Percentiles rank a stretch among this genome's conserved stretches.
phyloP scores from a whole-genome alignment of 2,888 invertebrate species.

The Standfussiana lucernea region DNA sequence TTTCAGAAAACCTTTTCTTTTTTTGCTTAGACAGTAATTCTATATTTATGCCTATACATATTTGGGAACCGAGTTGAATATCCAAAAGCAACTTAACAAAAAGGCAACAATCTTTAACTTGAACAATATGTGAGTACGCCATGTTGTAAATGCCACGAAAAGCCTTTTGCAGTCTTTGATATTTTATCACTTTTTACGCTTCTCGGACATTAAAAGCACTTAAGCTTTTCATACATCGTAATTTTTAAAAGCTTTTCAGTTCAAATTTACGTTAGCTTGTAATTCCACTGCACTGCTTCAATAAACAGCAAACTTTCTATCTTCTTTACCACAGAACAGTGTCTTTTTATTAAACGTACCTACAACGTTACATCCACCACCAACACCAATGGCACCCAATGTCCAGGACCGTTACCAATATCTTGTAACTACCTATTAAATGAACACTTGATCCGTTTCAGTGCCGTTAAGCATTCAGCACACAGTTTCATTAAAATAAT shows the following conservation, averaged over 20 bases:
- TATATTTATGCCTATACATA: background rate
- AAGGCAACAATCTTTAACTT: background rate
- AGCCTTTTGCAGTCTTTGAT: conserved; percentile 4
- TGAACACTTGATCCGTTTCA: background rate
- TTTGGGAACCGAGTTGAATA: background rate
- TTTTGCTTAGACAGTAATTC: background rate
- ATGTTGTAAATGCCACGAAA: background rate
- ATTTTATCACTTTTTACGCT: conserved; percentile 8
- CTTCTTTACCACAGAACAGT: background rate
- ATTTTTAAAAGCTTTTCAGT: conserved; percentile 4
- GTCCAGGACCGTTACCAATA: too few relatives aligned
- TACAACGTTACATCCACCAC: background rate
- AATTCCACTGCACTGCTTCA: background rate
- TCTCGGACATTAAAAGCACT: conserved; percentile 7
- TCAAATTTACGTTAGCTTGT: background rate
- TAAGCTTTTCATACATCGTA: background rate
- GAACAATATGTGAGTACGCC: background rate
- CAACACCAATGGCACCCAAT: too few relatives aligned
- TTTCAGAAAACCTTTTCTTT: background rate
- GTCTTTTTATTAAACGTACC: background rate
- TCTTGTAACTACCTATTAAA: background rate
- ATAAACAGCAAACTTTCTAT: background rate
- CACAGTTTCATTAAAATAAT: conserved; percentile 19
- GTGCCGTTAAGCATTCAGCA: background rate
- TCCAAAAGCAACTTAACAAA: background rate